These are phyloP conservation scores for Micronisus gabar DNA, from an alignment of 2,113 vertebrate species.

Conservation along the genomic window DNA sequence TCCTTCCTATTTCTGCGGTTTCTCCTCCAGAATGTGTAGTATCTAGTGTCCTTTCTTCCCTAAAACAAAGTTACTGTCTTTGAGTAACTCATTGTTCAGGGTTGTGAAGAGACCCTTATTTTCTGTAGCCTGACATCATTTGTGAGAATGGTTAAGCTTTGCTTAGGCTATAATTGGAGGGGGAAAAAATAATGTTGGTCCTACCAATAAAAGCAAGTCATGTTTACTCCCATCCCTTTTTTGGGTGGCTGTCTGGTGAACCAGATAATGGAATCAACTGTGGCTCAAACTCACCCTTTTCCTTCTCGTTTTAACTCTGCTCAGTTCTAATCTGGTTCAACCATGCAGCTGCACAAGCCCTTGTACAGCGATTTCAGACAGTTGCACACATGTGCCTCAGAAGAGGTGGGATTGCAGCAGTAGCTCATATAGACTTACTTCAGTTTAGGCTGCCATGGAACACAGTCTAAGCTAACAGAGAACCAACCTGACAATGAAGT, in stretches of 20 bases:
- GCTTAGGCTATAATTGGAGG: background rate
- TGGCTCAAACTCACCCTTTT: background rate
- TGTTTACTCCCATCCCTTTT: background rate
- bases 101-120: background rate
- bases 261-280: background rate
- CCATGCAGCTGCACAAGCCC: background rate
- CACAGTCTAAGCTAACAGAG: background rate
- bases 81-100: background rate
- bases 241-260: background rate
- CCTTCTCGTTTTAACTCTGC: background rate
- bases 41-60: background rate
- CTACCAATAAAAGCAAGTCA: background rate
- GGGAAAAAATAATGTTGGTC: rapidly evolving
- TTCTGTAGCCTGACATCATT: background rate
- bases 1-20: background rate
- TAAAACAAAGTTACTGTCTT: background rate
- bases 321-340: background rate
- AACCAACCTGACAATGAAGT: background rate
- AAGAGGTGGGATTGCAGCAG: background rate
- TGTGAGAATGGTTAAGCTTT: background rate
- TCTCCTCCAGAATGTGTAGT: background rate
- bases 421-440: background rate
- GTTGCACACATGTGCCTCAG: background rate
- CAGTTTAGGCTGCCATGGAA: background rate
- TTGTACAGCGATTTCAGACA: background rate